A percentile compares a stretch with the other conserved stretches of the same genome.
Conservation (phyloP, 2,113 vertebrate genomes). For the Mormyrus iriodes region DNA sequence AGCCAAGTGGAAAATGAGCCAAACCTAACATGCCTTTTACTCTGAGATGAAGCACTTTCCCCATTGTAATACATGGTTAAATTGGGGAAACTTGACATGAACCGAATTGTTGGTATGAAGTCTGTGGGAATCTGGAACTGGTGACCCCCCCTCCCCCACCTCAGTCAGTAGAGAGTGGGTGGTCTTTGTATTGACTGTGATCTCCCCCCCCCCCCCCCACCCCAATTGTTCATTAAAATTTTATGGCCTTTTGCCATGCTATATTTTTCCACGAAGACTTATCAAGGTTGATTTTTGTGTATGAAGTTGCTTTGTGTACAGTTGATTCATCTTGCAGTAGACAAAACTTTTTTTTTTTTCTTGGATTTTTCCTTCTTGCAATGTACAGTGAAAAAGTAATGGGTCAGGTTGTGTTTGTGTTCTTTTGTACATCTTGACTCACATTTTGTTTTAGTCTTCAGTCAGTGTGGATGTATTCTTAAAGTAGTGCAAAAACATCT, state of each 20-base stretch:
- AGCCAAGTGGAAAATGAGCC: slow-evolving; percentile 5
- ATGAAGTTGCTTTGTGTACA: background rate
- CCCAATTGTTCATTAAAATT: background rate
- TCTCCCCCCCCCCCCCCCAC: background rate
- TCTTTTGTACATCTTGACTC: background rate
- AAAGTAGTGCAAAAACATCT: background rate
- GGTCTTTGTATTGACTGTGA: background rate
- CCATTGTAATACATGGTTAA: background rate
- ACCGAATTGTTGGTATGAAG: background rate
- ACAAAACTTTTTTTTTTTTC: background rate
- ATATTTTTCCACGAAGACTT: background rate
- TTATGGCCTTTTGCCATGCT: background rate
- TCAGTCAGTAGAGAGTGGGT: background rate
- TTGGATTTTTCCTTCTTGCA: background rate
- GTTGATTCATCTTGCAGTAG: background rate
- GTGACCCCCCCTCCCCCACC: background rate
- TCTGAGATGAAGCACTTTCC: background rate
- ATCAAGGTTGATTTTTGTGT: slow-evolving; percentile 3
- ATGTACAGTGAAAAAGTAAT: slow-evolving; percentile 3
- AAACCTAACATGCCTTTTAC: slow-evolving; percentile 5
- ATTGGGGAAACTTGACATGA: background rate
- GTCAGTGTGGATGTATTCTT: background rate
- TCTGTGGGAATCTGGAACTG: background rate
- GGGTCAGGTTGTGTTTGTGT: background rate
- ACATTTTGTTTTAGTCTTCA: background rate